Base-by-base conservation (phyloP, 2,797 vertebrate genomes). In the Anniella stebbinsi region DNA sequence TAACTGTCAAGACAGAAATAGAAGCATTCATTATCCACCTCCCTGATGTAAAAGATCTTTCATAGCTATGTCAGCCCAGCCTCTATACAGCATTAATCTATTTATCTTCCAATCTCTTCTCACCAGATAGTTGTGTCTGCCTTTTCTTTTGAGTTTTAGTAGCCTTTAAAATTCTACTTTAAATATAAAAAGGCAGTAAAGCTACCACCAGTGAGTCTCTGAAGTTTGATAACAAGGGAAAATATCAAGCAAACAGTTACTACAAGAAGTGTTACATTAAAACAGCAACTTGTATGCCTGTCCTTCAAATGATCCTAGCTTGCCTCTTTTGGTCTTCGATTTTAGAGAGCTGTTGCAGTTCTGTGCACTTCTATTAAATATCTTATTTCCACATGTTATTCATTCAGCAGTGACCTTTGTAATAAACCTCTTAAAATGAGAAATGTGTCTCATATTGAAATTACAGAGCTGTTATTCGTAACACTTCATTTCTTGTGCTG, bases 361-460 rank as follows among this genome's bases (percentile, higher is more conserved):
- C 11, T 80, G 60, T 93, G 69, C 73, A 91, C 57, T 94, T 95
- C 84, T 93, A 88, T 94, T 92, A 95, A 96, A 93, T 88, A 94
- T 45, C 75, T 93, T 95, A 93, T 96, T 95, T 96, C 92, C 87
- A 54, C 63, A 92, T 93, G 87, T 90, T 95, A 95, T 96, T 96
- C 87, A 94, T 95, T 96, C 91, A 95, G 84, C 89, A 94, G 69
- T 95, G 87, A 96, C 93, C 93, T 95, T 96, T 96, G 92, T 91
- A 95, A 94, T 95, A 96, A 96, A 97, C 93, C 86, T 92, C 54
- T 92, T 94, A 94, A 81, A 45, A 93, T 94, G 81, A 95, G 87
- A 96, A 95, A 94, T 95, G 67, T 89, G 92, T 63, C 86, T 92
- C 76, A 89, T 91, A 92, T 45, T 94, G 41, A 96, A 96, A 96